A percentile compares a stretch with the other conserved stretches of the same genome.
Conservation (phyloP, 2,797 vertebrate species). For the Selene dorsalis region DNA sequence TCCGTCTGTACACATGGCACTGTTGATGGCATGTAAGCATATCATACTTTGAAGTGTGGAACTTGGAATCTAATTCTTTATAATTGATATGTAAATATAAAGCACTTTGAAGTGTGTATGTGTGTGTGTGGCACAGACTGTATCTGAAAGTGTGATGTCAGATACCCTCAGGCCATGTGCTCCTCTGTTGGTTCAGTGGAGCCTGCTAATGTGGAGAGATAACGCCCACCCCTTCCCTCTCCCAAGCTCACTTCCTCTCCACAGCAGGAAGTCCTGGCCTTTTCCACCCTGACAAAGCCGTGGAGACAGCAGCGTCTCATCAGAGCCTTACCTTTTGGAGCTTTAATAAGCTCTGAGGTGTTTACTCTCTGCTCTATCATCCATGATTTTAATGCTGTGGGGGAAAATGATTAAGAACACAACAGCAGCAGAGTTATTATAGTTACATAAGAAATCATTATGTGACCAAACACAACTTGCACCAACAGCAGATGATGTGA, state of each 20-base stretch:
- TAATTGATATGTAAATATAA: constrained; percentile 69
- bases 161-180: constrained; percentile 41
- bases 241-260: constrained; percentile 59
- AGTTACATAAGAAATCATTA: constrained; percentile 39
- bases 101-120: constrained; percentile 65
- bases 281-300: constrained; percentile 48
- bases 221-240: constrained; percentile 3
- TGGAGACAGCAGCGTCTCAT: constrained; percentile 56
- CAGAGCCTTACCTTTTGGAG: constrained; percentile 61
- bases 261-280: constrained; percentile 63
- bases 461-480: background rate
- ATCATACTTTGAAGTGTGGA: constrained; percentile 59
- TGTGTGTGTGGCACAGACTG: constrained; percentile 16
- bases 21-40: constrained; percentile 60
- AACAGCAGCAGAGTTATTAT: constrained; percentile 52
- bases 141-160: constrained; percentile 64
- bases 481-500: too few species aligned
- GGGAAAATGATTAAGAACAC: constrained; percentile 30
- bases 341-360: constrained; percentile 67
- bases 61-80: constrained; percentile 64
- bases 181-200: constrained; percentile 45
- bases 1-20: constrained; percentile 42
- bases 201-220: constrained; percentile 52
- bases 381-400: constrained; percentile 44
- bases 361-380: constrained; percentile 52